Evolutionary conservation across 2,113 vertebrate species (phyloP), one percentile per base, ranked within the genome.

Genomic region (Zapornia atra): DNA sequence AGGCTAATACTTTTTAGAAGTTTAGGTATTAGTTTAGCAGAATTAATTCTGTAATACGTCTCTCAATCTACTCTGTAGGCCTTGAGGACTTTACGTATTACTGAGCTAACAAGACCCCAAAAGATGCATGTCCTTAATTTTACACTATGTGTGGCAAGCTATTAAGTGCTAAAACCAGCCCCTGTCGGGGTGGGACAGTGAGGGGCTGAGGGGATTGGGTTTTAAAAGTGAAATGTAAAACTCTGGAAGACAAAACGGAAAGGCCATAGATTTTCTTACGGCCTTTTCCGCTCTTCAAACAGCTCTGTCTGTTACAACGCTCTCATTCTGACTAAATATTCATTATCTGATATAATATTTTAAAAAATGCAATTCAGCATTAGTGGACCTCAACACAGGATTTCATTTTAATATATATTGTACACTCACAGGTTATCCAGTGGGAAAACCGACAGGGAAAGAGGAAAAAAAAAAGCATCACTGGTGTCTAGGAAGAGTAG

Each of bases 401-500:
- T 34, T 64, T 77, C 79, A 91, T 92, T 88, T 90, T 81, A 77
- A 94, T 84, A 84, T 18, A 69, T 86, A 92, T 19, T 46, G 50
- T 36, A 50, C 31, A 29, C 36, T 46, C 29, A 46, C n/a, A 69
- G 15, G 66, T 69, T 78, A 86, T 51, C n/a, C n/a, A 79, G 44
- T 50, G 33, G 15, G 12, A 17, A 77, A 86, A 63, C 34, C 34
- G 51, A 81, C 34, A 81, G 51, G 42, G 66, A 63, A 92, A 87
- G 25, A 60, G 40, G 4, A 21, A 59, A 69, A 42, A 44, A 44
- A 44, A 24, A 25, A 46, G 15, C 11, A 18, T 25, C 75, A 31
- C 9, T 78, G 60, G 15, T 29, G 6, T 9, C 59, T 59, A 34
- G 34, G 83, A 88, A 65, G 36, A 69, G 10, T 6, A 60, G 24